Conservation (phyloP, 2,113 vertebrate genomes). For the Psettodes erumei region DNA sequence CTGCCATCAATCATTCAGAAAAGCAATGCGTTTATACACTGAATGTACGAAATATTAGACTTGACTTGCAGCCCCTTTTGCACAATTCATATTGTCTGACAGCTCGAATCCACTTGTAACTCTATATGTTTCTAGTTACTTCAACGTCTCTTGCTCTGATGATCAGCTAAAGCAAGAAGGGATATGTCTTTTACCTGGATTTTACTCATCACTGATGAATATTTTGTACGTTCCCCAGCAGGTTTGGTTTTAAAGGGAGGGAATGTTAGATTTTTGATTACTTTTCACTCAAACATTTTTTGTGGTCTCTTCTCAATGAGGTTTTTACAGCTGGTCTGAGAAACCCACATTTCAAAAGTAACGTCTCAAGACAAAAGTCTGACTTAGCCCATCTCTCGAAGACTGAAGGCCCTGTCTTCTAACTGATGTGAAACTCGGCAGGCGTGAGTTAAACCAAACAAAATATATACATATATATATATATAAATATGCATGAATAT, state of each 20-base stretch:
- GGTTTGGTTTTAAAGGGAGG: background rate
- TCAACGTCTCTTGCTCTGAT: background rate
- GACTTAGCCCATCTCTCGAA: constrained; percentile 35
- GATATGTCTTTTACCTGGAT: background rate
- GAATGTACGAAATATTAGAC: constrained; percentile 30
- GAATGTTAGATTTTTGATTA: background rate
- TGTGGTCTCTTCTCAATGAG: background rate
- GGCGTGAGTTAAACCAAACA: constrained; percentile 2
- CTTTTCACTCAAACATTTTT: background rate
- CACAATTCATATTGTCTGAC: constrained; percentile 44
- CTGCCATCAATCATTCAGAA: background rate
- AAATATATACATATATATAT: background rate
- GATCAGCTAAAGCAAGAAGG: background rate
- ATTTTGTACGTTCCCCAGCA: background rate
- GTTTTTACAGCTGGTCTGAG: constrained; percentile 68
- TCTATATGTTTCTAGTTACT: constrained; percentile 2
- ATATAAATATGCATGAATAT: constrained; percentile 17
- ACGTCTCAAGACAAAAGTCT: constrained; percentile 10
- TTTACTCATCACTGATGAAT: background rate
- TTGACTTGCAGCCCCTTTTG: constrained; percentile 59
- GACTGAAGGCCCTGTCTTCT: constrained; percentile 33
- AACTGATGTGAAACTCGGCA: constrained; percentile 30
- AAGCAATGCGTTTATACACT: constrained; percentile 34
- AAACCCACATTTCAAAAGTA: constrained; percentile 41
- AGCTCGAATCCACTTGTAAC: background rate